phyloP scores from a whole-genome alignment of 2,888 invertebrate genomes.

The Campopleginae sp. region DNA sequence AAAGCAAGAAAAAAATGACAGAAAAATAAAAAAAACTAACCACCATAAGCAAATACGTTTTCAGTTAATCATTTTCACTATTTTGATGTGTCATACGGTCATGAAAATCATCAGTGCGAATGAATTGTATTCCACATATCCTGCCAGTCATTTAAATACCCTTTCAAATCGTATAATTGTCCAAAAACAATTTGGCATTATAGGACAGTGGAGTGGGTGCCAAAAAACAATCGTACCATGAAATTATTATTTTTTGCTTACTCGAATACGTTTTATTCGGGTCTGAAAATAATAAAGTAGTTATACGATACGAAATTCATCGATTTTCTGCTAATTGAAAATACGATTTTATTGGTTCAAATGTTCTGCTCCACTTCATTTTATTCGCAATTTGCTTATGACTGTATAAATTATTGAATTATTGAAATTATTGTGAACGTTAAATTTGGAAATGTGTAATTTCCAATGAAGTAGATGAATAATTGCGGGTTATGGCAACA shows the following conservation, averaged over 20 bases:
- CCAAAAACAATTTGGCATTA: background rate
- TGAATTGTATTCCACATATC: background rate
- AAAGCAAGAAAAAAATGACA: background rate
- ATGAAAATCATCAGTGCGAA: no score
- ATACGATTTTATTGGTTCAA: background rate
- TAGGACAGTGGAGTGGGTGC: no score
- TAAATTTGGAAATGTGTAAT: background rate
- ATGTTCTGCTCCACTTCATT: background rate
- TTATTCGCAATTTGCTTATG: background rate
- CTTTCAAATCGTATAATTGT: background rate
- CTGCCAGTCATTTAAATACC: background rate
- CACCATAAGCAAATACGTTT: no score
- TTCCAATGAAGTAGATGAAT: background rate
- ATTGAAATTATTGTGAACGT: background rate
- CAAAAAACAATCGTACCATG: background rate
- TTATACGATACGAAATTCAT: background rate
- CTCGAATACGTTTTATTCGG: background rate
- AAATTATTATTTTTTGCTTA: background rate
- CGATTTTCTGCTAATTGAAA: background rate
- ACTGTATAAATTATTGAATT: background rate
- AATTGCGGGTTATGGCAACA: background rate
- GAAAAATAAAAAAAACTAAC: background rate
- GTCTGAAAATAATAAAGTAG: background rate
- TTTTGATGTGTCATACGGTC: no score
- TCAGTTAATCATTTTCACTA: no score